Conservation (phyloP, 2,888 invertebrate genomes). For the Schizotus pectinicornis region DNA sequence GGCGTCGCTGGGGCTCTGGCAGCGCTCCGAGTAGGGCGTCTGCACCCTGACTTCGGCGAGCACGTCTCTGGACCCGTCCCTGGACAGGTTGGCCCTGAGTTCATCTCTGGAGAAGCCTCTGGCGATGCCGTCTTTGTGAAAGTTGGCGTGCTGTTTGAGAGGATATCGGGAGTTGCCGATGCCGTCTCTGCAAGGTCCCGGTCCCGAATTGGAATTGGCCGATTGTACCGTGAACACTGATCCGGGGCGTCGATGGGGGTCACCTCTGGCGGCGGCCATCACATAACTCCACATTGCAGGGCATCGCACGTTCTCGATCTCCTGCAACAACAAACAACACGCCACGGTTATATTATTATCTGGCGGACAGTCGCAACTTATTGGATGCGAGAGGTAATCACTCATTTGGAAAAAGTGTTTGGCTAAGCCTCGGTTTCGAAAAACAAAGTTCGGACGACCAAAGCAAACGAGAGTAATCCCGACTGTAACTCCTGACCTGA, state of each 20-base stretch:
- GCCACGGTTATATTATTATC: not conserved
- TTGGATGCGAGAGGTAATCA: not conserved
- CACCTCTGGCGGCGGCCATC: slow-evolving; percentile 73
- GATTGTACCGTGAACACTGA: slow-evolving; percentile 54
- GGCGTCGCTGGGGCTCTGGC: slow-evolving; percentile 37
- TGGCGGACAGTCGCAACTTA: not conserved
- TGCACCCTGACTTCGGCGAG: slow-evolving; percentile 55
- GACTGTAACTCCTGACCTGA: no score
- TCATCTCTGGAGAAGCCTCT: slow-evolving; percentile 33
- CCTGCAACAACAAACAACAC: slow-evolving; percentile 31
- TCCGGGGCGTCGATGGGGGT: slow-evolving; percentile 60
- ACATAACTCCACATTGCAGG: slow-evolving; percentile 75
- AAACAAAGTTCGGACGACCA: not conserved
- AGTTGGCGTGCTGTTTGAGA: slow-evolving; percentile 22
- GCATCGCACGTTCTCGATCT: slow-evolving; percentile 41
- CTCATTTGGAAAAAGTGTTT: not conserved
- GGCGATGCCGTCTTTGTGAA: slow-evolving; percentile 34
- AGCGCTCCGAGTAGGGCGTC: slow-evolving; percentile 42
- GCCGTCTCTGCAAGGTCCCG: slow-evolving; percentile 54
- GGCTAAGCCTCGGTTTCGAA: not conserved
- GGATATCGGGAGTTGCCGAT: slow-evolving; percentile 36
- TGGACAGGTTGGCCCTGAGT: slow-evolving; percentile 46
- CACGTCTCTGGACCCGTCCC: slow-evolving; percentile 54
- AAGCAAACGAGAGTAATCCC: no score
- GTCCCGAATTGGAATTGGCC: slow-evolving; percentile 43